Evolutionary conservation across 1,140 invertebrate species (phyloP), one percentile per base, ranked within the genome.

Genomic region (Euura lappo): DNA sequence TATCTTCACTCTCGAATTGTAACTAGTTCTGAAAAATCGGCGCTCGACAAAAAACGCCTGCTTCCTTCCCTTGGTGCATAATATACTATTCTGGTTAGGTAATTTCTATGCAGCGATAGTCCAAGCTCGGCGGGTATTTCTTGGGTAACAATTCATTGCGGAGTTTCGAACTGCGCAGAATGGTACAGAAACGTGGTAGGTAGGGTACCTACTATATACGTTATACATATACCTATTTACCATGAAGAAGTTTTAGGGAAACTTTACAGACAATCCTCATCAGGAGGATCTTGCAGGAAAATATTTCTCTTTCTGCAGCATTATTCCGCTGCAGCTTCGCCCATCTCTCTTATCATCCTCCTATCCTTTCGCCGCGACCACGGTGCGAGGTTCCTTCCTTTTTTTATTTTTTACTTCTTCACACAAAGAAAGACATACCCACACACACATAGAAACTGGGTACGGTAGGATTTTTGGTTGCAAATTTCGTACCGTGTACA

Each of bases 191-290:
- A 28, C 28, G 28, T 28, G 28, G 28, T 28, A 28, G 28, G 28
- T 28, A 28, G 28, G 28, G 28, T 28, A 28, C 28, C 28, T 28
- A 28, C 28, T 28, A 28, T 28, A 28, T 28, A 28, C 28, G 28
- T 28, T 60, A 8, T 60, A n/a, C 51, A 42, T 68, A 68, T 8
- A 68, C 66, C 5, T 68, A 44, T 28, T 10, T 8, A 8, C 11
- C 42, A 1, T 11, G 28, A 2, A 42, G 42, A 68, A 68, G 42
- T 28, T 68, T 68, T 28, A 42, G 8, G 4, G 66, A 68, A 68
- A 68, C 66, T 68, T 68, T 68, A 68, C 66, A 68, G 66, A 68
- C 66, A 68, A 68, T 68, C 8, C 66, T 68, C 66, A 68, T 68
- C 66, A 68, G 66, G 66, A 68, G 28, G 66, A 28, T 28, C 11